Conservation (phyloP, 1,140 invertebrate genomes). For the Kradibia gibbosae region DNA sequence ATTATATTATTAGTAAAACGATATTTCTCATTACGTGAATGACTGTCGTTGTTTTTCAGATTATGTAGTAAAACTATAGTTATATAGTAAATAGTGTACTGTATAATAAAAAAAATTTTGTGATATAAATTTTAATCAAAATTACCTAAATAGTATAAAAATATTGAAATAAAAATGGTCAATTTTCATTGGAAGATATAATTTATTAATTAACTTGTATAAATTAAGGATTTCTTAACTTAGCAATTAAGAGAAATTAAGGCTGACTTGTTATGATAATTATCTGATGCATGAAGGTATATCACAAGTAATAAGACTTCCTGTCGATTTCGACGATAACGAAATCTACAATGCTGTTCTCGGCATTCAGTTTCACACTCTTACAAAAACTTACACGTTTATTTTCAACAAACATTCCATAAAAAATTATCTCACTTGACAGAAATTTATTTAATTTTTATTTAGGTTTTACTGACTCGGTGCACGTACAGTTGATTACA, state of each 20-base stretch:
- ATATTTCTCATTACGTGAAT: no score
- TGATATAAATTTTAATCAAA: no score
- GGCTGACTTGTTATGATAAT: constrained; percentile 48
- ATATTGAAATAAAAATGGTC: background rate
- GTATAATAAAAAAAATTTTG: no score
- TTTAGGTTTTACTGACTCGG: background rate
- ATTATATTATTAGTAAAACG: no score
- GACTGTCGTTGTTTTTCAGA: no score
- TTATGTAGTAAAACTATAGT: no score
- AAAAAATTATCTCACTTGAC: constrained; percentile 1
- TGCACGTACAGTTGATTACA: constrained; percentile 5
- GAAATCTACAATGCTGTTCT: background rate
- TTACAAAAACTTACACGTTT: constrained; percentile 20
- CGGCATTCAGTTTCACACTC: background rate
- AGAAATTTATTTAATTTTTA: background rate
- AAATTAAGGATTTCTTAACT: constrained; percentile 43
- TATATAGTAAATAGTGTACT: no score
- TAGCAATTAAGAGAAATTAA: constrained; percentile 46
- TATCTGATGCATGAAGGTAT: constrained; percentile 44
- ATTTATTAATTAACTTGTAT: constrained; percentile 48
- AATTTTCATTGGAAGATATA: constrained; percentile 40
- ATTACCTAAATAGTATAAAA: no score
- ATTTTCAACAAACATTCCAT: background rate
- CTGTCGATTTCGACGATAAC: background rate
- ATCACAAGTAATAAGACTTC: constrained; percentile 47